Evolutionary conservation across 1,140 invertebrate genomes (phyloP), one percentile per base, ranked within the genome.

Genomic region (Conus ventricosus): DNA sequence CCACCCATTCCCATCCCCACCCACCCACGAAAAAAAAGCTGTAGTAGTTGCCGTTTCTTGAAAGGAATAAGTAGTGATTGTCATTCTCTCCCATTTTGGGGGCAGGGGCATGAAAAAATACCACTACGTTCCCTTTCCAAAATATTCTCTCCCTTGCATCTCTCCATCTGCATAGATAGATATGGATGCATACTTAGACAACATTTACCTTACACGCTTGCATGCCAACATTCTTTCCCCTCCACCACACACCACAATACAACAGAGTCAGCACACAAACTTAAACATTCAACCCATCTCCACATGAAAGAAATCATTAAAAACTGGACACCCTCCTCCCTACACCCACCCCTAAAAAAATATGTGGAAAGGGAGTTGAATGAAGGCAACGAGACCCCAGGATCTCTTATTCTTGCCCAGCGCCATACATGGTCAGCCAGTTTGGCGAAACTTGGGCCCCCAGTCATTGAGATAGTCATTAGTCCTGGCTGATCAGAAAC

Each of bases 381-480:
- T 10, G 17, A 60, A 60, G 17, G 17, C 7, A 17, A 60, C 8
- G 17, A 71, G 5, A 71, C 23, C 8, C 15, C 67, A 15, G 8
- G 5, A 15, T 54, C 53, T 20, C n/a, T 25, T n/a, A 23, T 11
- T 39, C 20, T 23, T 93, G 91, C 27, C 91, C 92, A n/a, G 89
- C 92, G 25, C 93, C 98, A 95, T 99, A 99, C 97, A 99, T 98
- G 94, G n/a, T 99, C 98, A 23, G 98, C 98, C 90, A 99, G 96
- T 95, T 99, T 99, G 94, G 98, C 97, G 95, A 99, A 99, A n/a
- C 91, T 98, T 97, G 76, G 98, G 98, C 85, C 99, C 99, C 98
- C 98, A 99, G 88, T 98, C 97, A 91, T 98, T 98, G 90, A 99
- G 96, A 95, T 99, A 99, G 94, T 99, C 98, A 95, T 99, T n/a